Evolutionary conservation across 1,140 invertebrate genomes (phyloP).

Genomic region (Penaeus indicus): DNA sequence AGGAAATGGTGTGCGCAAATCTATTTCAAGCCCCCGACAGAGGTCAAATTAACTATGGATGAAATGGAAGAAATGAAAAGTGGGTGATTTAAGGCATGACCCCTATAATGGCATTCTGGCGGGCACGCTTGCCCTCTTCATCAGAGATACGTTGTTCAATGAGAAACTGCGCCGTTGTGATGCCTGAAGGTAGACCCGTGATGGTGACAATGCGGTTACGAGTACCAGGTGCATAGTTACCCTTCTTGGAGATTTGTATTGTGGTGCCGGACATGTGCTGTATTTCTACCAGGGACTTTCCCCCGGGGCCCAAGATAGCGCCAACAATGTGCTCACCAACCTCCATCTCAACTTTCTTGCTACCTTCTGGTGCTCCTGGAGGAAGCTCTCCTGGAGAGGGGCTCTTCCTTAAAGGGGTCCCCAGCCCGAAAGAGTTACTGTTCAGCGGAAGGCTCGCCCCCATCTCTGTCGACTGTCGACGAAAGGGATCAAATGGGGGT

Average conservation of each 20-base stretch:
- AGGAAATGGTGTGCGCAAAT: too few species aligned
- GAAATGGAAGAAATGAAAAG: too few species aligned
- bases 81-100: too few species aligned
- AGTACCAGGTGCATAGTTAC: slow-evolving; percentile 94
- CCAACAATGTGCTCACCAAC: too few species aligned
- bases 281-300: slow-evolving; percentile 95
- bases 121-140: too few species aligned
- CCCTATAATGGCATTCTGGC: too few species aligned
- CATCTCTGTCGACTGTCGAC: slow-evolving; percentile 65
- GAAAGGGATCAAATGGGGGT: slow-evolving; percentile 65
- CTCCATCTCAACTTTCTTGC: too few species aligned
- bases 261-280: slow-evolving; percentile 96
- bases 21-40: too few species aligned
- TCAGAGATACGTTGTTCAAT: slow-evolving; percentile 96
- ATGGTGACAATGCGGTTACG: slow-evolving; percentile 97
- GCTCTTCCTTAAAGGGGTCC: slow-evolving; percentile 84
- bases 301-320: slow-evolving; percentile 95
- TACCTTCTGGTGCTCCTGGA: too few species aligned
- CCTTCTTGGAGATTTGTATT: slow-evolving; percentile 99
- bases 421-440: slow-evolving; percentile 84
- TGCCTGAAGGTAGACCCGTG: slow-evolving; percentile 87
- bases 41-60: too few species aligned
- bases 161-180: slow-evolving; percentile 90
- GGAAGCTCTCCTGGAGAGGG: too few species aligned
- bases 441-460: slow-evolving; percentile 75